phyloP scores from a whole-genome alignment of 1,140 invertebrate genomes.

The Caerostris darwini region DNA sequence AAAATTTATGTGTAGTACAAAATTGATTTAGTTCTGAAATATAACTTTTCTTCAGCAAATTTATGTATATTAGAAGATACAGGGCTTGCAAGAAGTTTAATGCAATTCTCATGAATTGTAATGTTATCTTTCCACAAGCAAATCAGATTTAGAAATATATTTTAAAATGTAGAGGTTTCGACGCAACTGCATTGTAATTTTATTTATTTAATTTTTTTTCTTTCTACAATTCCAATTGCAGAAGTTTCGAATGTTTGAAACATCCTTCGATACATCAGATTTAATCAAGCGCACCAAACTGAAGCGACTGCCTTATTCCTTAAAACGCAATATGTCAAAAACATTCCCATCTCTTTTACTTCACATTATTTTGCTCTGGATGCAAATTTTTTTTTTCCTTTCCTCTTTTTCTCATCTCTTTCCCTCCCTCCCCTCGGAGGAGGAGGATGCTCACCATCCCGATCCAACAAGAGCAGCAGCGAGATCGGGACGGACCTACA shows the following conservation, averaged over 20 bases:
- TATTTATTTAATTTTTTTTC: too few species aligned
- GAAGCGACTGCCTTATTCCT: conserved; percentile 50
- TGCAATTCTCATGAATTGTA: too few species aligned
- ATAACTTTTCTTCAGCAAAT: too few species aligned
- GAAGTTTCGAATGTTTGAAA: conserved; percentile 26
- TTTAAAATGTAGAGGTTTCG: too few species aligned
- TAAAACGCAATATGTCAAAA: conserved; percentile 66
- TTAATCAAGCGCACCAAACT: conserved; percentile 69
- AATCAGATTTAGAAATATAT: too few species aligned
- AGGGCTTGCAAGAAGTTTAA: too few species aligned
- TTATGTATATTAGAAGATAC: too few species aligned
- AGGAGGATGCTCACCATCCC: not conserved
- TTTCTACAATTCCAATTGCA: conserved; percentile 18
- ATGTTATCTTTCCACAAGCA: too few species aligned
- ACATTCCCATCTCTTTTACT: conserved; percentile 24
- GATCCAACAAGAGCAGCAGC: not conserved
- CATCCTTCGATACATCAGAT: conserved; percentile 14
- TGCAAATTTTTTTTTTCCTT: not conserved
- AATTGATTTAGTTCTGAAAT: too few species aligned
- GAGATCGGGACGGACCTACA: conserved; percentile 4
- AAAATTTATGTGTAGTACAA: too few species aligned
- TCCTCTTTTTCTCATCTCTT: not conserved
- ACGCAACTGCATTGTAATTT: too few species aligned
- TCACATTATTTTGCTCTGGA: conserved; percentile 29
- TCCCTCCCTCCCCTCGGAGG: not conserved